Evolutionary conservation across 2,113 vertebrate genomes (phyloP).

Genomic region (Aleadryas rufinucha): DNA sequence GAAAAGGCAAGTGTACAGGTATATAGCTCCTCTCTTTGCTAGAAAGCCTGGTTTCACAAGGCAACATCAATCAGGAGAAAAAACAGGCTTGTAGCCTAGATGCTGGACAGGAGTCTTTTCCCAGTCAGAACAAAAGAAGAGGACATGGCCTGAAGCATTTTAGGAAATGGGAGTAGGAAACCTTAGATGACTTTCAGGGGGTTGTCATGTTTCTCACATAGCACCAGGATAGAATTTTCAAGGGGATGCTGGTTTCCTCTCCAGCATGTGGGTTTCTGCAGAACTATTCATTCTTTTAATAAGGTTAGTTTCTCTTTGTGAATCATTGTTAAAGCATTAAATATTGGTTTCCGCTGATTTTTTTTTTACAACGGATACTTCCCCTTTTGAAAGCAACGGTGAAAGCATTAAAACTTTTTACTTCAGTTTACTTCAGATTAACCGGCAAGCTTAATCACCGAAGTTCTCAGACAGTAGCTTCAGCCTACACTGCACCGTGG

Average conservation of each 20-base stretch:
- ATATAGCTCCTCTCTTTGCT: neutral
- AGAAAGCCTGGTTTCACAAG: conserved; percentile 12
- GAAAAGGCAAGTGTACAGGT: neutral
- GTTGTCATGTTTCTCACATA: neutral
- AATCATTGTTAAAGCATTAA: neutral
- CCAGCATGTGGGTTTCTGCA: neutral
- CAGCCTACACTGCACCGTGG: neutral
- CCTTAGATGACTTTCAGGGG: neutral
- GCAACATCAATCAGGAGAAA: neutral
- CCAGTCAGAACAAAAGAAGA: neutral
- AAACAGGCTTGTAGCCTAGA: neutral
- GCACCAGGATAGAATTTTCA: neutral
- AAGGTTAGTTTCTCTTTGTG: neutral
- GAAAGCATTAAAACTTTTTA: neutral
- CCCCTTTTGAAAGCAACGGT: neutral
- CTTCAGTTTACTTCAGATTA: neutral
- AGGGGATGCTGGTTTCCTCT: neutral
- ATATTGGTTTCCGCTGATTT: neutral
- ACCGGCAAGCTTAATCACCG: neutral
- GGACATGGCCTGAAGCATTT: neutral
- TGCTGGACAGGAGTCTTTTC: neutral
- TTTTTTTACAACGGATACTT: neutral
- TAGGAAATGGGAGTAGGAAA: neutral
- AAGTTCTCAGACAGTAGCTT: neutral
- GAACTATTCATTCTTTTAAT: neutral